These are phyloP conservation scores for Dicyrtomina minuta DNA, from an alignment of 2,888 invertebrate genomes.

Conservation along the genomic window DNA sequence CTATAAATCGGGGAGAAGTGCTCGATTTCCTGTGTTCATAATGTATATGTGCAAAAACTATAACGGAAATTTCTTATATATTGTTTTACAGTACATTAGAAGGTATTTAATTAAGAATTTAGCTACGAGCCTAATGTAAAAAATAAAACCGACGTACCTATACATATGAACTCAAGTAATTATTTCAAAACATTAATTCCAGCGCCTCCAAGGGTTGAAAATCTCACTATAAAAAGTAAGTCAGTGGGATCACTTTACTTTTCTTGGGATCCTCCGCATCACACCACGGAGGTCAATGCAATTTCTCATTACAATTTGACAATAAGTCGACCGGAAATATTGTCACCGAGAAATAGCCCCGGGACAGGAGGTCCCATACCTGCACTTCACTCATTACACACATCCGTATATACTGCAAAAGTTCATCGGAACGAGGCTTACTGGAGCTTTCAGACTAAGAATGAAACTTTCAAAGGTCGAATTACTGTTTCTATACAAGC, in stretches of 20 bases:
- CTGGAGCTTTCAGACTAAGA: slow-evolving; percentile 14
- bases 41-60: too few species aligned
- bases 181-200: slow-evolving; percentile 6
- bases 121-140: too few species aligned
- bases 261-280: slow-evolving; percentile 39
- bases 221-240: slow-evolving; percentile 31
- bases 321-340: slow-evolving; percentile 24
- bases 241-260: slow-evolving; percentile 33
- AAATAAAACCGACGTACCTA: too few species aligned
- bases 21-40: too few species aligned
- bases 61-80: too few species aligned
- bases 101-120: too few species aligned
- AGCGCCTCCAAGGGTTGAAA: slow-evolving; percentile 44
- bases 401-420: slow-evolving; percentile 16
- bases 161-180: too few species aligned
- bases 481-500: slow-evolving; percentile 40
- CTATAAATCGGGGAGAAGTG: too few species aligned
- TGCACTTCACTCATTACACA: slow-evolving; percentile 4
- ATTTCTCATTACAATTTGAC: slow-evolving; percentile 38
- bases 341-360: background rate
- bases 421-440: slow-evolving; percentile 37
- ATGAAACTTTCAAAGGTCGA: slow-evolving; percentile 28
- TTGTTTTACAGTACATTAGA: too few species aligned
- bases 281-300: slow-evolving; percentile 24
- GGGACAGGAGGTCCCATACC: background rate